Evolutionary conservation across 1,140 invertebrate species (phyloP).

Genomic region (Muscidifurax raptorellus): DNA sequence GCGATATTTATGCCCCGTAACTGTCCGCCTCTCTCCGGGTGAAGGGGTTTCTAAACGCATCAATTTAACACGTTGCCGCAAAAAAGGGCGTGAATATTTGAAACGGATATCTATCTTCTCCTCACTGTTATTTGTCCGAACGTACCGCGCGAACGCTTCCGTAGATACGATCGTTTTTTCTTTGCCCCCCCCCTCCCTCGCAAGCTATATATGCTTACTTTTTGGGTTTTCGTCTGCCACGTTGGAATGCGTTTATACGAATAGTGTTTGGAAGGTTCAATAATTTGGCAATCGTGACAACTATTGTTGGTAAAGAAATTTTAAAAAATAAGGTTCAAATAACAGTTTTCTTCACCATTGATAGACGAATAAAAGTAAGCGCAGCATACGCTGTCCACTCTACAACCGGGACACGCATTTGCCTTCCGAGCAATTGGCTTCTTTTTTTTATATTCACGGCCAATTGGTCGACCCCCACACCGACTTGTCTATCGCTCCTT

Average conservation of each 20-base stretch:
- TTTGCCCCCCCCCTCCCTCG: neutral
- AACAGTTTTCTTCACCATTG: too few species aligned
- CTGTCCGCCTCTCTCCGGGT: constrained; percentile 71
- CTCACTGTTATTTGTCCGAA: constrained; percentile 68
- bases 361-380: too few species aligned
- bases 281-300: too few species aligned
- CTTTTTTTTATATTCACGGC: constrained; percentile 66
- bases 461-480: constrained; percentile 63
- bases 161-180: constrained; percentile 49
- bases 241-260: too few species aligned
- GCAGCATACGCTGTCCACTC: too few species aligned
- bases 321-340: too few species aligned
- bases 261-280: too few species aligned
- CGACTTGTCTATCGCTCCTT: neutral
- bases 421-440: constrained; percentile 68
- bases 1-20: constrained; percentile 74
- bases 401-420: constrained; percentile 57
- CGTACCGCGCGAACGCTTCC: constrained; percentile 50
- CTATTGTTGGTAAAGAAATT: too few species aligned
- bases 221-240: too few species aligned
- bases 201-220: neutral
- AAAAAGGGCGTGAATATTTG: constrained; percentile 75
- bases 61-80: constrained; percentile 71
- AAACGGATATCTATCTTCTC: constrained; percentile 75
- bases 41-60: constrained; percentile 74